Evolutionary conservation across 2,888 invertebrate species (phyloP), one percentile per base, ranked within the genome.

Genomic region (Dryobota labecula): DNA sequence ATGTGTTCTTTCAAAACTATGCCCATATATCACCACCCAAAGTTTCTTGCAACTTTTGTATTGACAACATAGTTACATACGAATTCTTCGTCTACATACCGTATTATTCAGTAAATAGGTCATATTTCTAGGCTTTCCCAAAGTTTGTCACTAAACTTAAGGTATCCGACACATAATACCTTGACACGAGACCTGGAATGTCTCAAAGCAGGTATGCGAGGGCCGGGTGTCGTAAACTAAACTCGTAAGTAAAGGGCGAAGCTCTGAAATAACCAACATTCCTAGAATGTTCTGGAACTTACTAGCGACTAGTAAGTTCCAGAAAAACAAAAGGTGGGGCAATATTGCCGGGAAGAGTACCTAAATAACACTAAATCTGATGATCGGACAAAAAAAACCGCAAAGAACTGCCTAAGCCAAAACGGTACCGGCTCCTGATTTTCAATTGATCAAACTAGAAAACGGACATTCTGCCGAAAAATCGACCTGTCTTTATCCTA

Each of bases 241-340:
- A 63, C 47, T 49, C 41, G 54, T 24, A 49, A 30, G 62, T 54
- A 67, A 69, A 54, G 62, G 38, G 53, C 66, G 51, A 56, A 57
- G 66, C 49, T 47, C 47, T 82, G 75, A 82, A 72, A 71, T 65
- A 69, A 79, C 69, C 69, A 70, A 76, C 74, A 76, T 82, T 78
- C 71, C 63, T 63, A 62, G 63, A 56, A 76, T 27, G 18, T 51
- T 76, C 70, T 65, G 61, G 68, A 73, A 76, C n/a, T 47, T 73
- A 62, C 63, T 53, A 66, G 51, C 45, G n/a, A n/a, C n/a, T n/a
- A n/a, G n/a, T n/a, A n/a, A n/a, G n/a, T n/a, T n/a, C n/a, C n/a
- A n/a, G n/a, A n/a, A n/a, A 36, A 45, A 43, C 41, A 27, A 43
- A 30, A 43, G 43, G 18, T 57, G 9, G 24, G 15, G 24, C 20